Base-by-base conservation (phyloP, 2,113 vertebrate species). In the Clarias batrachus region DNA sequence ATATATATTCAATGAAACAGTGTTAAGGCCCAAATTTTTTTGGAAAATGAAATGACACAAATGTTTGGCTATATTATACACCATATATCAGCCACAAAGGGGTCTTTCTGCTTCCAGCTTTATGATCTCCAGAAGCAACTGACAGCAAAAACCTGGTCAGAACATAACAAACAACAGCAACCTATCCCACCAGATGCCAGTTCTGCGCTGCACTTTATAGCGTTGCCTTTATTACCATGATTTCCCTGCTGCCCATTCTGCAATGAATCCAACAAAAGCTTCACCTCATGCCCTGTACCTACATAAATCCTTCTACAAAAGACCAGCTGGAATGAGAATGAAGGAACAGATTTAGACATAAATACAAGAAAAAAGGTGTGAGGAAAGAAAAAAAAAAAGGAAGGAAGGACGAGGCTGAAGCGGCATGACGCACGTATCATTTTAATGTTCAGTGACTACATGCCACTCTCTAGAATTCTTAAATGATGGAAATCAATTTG, bases 281-380 rank as follows among this genome's bases (percentile, higher is more conserved):
- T 63, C 83, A 88, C 87, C 79, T 89, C 87, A 89, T 84, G 86
- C 86, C 88, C 88, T 71, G 76, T 73, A 87, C 86, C 89, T 88
- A 92, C 88, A 91, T 86, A 89, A 88, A 90, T 87, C 84, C 82
- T 90, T 91, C 88, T 82, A 91, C 88, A 90, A 89, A 91, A 81
- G 87, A 86, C 90, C 89, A 78, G 65, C 79, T 83, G 91, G 84
- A 63, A 87, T 23, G 17, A 87, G 59, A 68, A 25, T 8, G n/a
- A 37, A 74, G 37, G 81, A 74, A 71, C 25, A 85, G 63, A 27
- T 68, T 85, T 37, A 27, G 62, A n/a, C 60, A 56, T 77, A 77
- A 77, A 77, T 77, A 17, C 52, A 56, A 77, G 25, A 79, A 79
- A 33, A 79, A 59, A 79, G 68, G 76, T 85, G 76, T 54, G 70